Evolutionary conservation across 2,113 vertebrate genomes (phyloP).

Genomic region (Gymnobelideus leadbeateri): DNA sequence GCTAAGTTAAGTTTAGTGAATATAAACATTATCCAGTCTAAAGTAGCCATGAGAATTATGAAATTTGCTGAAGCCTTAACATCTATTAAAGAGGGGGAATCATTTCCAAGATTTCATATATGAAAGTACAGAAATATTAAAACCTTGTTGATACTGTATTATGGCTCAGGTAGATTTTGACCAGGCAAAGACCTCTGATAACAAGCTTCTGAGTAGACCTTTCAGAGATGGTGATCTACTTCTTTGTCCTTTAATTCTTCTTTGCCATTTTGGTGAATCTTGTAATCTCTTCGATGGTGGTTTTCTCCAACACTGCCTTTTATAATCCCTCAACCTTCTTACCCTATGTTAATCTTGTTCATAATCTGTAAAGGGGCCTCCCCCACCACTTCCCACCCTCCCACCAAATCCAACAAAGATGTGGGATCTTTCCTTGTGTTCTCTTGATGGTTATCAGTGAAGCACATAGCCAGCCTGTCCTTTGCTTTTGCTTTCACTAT

Average conservation of each 20-base stretch:
- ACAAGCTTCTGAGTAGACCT: background rate
- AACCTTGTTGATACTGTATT: background rate
- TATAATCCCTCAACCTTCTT: background rate
- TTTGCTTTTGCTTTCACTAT: background rate
- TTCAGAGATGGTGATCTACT: background rate
- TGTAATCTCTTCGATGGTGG: background rate
- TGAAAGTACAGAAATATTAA: background rate
- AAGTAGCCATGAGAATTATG: conserved; percentile 15
- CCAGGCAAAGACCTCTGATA: background rate
- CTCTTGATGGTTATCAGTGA: background rate
- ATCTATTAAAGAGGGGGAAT: background rate
- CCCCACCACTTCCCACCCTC: too few relatives aligned
- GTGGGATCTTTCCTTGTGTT: background rate
- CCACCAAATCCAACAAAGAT: background rate
- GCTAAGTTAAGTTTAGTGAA: conserved; percentile 21
- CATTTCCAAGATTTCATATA: background rate
- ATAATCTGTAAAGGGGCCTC: background rate
- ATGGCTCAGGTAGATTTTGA: background rate
- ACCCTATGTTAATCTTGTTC: background rate
- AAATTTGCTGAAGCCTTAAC: background rate
- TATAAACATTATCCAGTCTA: conserved; percentile 8
- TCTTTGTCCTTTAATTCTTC: background rate
- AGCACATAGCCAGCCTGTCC: background rate
- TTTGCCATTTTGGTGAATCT: background rate
- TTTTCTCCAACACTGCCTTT: background rate